These are phyloP conservation scores for Dermochelys coriacea DNA, from an alignment of 2,797 vertebrate genomes.

Conservation along the genomic window DNA sequence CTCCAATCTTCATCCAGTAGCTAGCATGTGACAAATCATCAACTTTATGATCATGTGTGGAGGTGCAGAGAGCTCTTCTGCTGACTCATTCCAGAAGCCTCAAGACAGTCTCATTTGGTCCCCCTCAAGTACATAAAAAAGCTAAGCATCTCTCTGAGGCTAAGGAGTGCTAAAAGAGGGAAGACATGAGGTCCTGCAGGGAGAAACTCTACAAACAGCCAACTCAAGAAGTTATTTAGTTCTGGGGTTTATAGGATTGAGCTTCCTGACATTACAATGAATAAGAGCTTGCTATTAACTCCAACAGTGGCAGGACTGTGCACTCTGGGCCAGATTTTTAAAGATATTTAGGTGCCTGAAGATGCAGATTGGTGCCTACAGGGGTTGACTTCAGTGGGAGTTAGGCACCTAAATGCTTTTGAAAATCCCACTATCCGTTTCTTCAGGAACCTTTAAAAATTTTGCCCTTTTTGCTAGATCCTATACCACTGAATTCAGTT, in stretches of 20 bases:
- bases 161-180: constrained; percentile 36
- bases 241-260: constrained; percentile 5
- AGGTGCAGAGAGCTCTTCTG: neutral
- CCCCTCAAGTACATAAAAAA: constrained; percentile 44
- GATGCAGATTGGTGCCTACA: neutral
- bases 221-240: constrained; percentile 29
- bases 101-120: constrained; percentile 19
- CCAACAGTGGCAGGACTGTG: neutral
- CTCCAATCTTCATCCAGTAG: neutral
- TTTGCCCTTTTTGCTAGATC: neutral
- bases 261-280: neutral
- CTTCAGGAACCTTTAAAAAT: neutral
- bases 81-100: neutral
- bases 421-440: neutral
- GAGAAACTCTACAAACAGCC: constrained; percentile 10
- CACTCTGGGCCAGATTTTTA: constrained; percentile 1
- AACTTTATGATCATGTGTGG: neutral
- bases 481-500: neutral
- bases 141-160: constrained; percentile 66
- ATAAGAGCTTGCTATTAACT: constrained; percentile 4
- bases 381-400: neutral
- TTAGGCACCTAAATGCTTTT: neutral
- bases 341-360: constrained; percentile 27
- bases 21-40: neutral
- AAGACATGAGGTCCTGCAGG: constrained; percentile 21